A percentile compares a stretch with the other conserved stretches of the same genome.
phyloP scores from a whole-genome alignment of 2,888 invertebrate genomes.

The Plagiodera versicolora region DNA sequence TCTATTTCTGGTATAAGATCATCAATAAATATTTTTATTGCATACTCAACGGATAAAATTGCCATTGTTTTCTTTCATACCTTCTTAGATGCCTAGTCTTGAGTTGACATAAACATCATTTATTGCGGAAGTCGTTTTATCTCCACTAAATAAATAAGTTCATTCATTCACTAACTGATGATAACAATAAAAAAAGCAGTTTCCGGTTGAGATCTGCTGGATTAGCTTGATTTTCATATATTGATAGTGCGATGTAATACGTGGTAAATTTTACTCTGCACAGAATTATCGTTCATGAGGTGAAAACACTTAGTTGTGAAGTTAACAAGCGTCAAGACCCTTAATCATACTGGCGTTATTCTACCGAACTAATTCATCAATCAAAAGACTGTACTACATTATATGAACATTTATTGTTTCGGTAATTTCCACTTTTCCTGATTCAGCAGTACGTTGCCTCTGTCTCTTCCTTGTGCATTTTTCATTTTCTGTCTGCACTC shows the following conservation, averaged over 20 bases:
- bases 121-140: conserved; percentile 5
- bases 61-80: background rate
- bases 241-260: too few species aligned
- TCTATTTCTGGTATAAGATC: too few species aligned
- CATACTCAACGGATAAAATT: background rate
- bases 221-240: too few species aligned
- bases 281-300: too few species aligned
- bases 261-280: too few species aligned
- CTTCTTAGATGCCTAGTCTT: conserved; percentile 2
- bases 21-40: background rate
- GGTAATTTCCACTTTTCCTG: background rate
- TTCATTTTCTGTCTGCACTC: conserved; percentile 39
- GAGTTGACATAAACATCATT: background rate
- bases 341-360: too few species aligned
- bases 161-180: background rate
- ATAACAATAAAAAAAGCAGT: background rate
- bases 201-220: background rate
- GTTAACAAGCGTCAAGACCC: too few species aligned
- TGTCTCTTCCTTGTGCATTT: conserved; percentile 25
- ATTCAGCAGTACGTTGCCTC: background rate
- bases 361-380: too few species aligned
- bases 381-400: too few species aligned
- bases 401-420: background rate
- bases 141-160: background rate
- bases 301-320: too few species aligned